A percentile compares a stretch with the other conserved stretches of the same genome.
Evolutionary conservation across 2,113 vertebrate genomes (phyloP).

Genomic region (Podiceps cristatus): DNA sequence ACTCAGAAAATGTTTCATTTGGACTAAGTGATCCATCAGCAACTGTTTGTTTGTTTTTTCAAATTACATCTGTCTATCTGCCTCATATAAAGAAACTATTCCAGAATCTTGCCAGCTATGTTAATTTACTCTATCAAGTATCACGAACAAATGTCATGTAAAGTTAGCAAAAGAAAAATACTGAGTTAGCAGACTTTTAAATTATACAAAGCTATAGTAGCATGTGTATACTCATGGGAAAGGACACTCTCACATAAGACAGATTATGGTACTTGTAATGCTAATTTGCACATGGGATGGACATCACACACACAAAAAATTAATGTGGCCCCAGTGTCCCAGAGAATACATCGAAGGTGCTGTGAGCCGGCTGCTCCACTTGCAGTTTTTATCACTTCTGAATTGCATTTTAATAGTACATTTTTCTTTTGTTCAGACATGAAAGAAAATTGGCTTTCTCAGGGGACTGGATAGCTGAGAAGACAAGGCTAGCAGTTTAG

Average conservation of each 20-base stretch:
- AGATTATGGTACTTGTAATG: constrained; percentile 82
- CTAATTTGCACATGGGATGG: constrained; percentile 86
- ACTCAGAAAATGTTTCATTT: constrained; percentile 8
- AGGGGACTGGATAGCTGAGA: constrained; percentile 74
- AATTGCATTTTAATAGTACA: constrained; percentile 87
- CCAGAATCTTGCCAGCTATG: neutral
- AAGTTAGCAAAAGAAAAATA: constrained; percentile 47
- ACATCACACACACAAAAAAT: constrained; percentile 81
- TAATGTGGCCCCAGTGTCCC: constrained; percentile 84
- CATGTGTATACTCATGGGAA: constrained; percentile 78
- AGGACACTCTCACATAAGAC: constrained; percentile 80
- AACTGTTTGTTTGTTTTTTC: neutral
- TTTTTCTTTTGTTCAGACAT: constrained; percentile 85
- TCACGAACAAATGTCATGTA: neutral
- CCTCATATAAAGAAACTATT: neutral
- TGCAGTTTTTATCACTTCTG: constrained; percentile 83
- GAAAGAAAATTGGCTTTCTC: constrained; percentile 85
- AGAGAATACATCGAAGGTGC: constrained; percentile 79
- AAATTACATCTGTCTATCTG: neutral
- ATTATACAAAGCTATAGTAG: constrained; percentile 72
- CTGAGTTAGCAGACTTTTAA: constrained; percentile 62
- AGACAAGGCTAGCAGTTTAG: constrained; percentile 70
- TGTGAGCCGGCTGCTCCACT: constrained; percentile 80
- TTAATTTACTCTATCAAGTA: neutral
- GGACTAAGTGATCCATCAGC: neutral